Base-by-base conservation (phyloP, 1,140 invertebrate species). In the Drosophila busckii region DNA sequence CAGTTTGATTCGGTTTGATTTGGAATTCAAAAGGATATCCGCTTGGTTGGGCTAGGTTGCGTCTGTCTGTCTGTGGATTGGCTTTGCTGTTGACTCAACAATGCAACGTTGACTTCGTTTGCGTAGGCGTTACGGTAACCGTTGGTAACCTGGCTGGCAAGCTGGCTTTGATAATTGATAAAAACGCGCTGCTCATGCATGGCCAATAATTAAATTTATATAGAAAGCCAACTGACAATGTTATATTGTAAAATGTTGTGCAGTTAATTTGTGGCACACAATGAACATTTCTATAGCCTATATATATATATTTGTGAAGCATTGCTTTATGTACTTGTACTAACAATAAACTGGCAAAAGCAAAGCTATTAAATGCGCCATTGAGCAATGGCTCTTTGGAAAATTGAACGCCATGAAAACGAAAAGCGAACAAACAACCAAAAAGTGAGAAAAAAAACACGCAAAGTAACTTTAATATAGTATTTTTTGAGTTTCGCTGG, bases 361-460 rank as follows among this genome's bases (percentile, higher is more conserved):
- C 28, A 71, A 71, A 66, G 63, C 73, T 64, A 78, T 80, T 71
- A 80, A 80, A 80, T 80, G 73, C 73, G 70, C 54, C 73, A 80
- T 80, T 80, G 73, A 65, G 49, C 73, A 70, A 49, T 41, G 31
- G 32, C 28, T 48, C 66, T n/a, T 25, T 25, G 29, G 46, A 44
- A 32, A 54, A 53, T 53, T 64, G 37, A 19, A 49, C 29, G 28
- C 4, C 15, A 4, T 8, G 4, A 16, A 40, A 35, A 31, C 15
- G 17, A 45, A 15, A 20, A 35, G 17, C n/a, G n/a, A n/a, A n/a
- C n/a, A 37, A 12, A 22, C 3, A 48, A 15, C 17, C n/a, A 10
- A 26, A 45, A 19, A 50, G 19, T 37, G 32, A 38, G 40, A 31
- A n/a, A 15, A 16, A 16, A 58, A 32, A 44, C 32, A 38, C 37